phyloP scores from a whole-genome alignment of 2,888 invertebrate species.

The Melinaea menophilus region DNA sequence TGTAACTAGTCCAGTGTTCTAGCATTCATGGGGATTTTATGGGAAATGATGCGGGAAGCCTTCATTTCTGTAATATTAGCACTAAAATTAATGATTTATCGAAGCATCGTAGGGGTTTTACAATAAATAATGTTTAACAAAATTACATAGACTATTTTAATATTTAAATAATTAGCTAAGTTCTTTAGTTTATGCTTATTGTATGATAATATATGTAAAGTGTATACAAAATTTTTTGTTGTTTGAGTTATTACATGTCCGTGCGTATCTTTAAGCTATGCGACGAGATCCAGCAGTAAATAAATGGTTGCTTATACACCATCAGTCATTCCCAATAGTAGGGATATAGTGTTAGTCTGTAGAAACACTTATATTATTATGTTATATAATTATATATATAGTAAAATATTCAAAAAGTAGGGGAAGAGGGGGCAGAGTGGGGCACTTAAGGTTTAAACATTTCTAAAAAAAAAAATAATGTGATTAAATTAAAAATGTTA shows the following conservation, averaged over 20 bases:
- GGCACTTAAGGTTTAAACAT: too few relatives aligned
- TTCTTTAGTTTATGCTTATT: too few relatives aligned
- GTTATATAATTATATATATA: too few relatives aligned
- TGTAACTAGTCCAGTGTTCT: constrained; percentile 33
- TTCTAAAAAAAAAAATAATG: too few relatives aligned
- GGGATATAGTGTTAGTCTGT: neutral
- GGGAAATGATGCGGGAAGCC: constrained; percentile 13
- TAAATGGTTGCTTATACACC: constrained; percentile 47
- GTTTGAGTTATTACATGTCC: constrained; percentile 8
- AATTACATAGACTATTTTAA: too few relatives aligned
- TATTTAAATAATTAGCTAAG: too few relatives aligned
- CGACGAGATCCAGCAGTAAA: constrained; percentile 52
- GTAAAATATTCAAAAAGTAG: too few relatives aligned
- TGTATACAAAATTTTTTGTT: neutral
- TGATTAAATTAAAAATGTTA: too few relatives aligned
- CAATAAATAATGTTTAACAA: neutral
- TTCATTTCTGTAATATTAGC: constrained; percentile 8
- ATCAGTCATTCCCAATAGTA: constrained; percentile 48
- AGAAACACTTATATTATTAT: too few relatives aligned
- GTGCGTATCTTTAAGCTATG: constrained; percentile 41
- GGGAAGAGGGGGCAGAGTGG: too few relatives aligned
- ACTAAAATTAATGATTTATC: neutral
- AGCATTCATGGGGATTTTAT: constrained; percentile 29
- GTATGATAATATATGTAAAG: too few relatives aligned
- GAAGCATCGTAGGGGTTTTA: neutral